Percentiles rank a stretch among this genome's conserved stretches.
These are phyloP conservation scores for Caenorhabditis panamensis DNA, from an alignment of 2,888 invertebrate species.

Conservation along the genomic window DNA sequence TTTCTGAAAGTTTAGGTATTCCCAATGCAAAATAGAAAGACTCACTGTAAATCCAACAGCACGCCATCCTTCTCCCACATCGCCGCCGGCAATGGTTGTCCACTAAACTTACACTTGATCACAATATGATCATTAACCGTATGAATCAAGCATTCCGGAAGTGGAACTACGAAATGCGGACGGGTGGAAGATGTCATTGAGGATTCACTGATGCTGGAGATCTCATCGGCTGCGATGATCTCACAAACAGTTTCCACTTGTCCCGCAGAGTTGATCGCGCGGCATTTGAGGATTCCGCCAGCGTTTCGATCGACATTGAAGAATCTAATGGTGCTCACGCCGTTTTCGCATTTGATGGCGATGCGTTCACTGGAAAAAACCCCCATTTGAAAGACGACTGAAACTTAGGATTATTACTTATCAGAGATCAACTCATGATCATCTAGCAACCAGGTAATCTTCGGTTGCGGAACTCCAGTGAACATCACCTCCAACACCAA, in stretches of 20 bases:
- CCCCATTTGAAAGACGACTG: not conserved
- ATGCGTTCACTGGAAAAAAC: slow-evolving; percentile 57
- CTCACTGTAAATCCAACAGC: slow-evolving; percentile 65
- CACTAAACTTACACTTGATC: slow-evolving; percentile 70
- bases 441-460: slow-evolving; percentile 70
- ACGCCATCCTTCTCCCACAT: slow-evolving; percentile 74
- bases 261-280: slow-evolving; percentile 69
- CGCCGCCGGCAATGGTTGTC: slow-evolving; percentile 73
- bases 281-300: slow-evolving; percentile 62
- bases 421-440: slow-evolving; percentile 64
- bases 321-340: slow-evolving; percentile 62
- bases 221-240: slow-evolving; percentile 51
- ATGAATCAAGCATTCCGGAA: slow-evolving; percentile 56
- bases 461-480: slow-evolving; percentile 74
- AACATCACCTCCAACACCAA: slow-evolving; percentile 62
- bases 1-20: slow-evolving; percentile 60
- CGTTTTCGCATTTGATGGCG: slow-evolving; percentile 71
- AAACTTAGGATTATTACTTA: too few relatives aligned
- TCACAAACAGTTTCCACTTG: slow-evolving; percentile 49
- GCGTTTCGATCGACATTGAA: slow-evolving; percentile 49
- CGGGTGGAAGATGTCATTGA: slow-evolving; percentile 42
- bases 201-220: slow-evolving; percentile 53
- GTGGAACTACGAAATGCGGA: slow-evolving; percentile 55
- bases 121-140: slow-evolving; percentile 60
- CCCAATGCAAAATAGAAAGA: not conserved